phyloP scores from a whole-genome alignment of 1,140 invertebrate genomes.

The Drosophila persimilis region DNA sequence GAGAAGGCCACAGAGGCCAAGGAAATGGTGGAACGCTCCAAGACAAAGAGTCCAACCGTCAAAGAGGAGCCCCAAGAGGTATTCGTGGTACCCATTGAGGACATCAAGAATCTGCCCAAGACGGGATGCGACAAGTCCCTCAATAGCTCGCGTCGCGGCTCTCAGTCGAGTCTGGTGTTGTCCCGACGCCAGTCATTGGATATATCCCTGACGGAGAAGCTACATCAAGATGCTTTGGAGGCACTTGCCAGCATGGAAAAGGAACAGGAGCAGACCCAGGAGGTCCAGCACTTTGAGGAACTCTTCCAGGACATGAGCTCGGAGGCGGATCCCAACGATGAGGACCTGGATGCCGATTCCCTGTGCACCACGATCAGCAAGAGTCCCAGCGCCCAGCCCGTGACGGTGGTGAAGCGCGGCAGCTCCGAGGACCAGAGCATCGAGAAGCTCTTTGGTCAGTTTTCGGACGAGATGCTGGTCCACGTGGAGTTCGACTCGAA shows the following conservation, averaged over 20 bases:
- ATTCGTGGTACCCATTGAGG: conserved; percentile 34
- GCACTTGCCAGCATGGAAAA: conserved; percentile 42
- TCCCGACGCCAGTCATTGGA: conserved; percentile 54
- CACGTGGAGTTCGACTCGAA: conserved; percentile 80
- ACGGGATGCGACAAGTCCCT: conserved; percentile 76
- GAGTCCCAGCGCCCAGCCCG: conserved; percentile 73
- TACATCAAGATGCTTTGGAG: conserved; percentile 52
- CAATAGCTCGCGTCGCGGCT: conserved; percentile 66
- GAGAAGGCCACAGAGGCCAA: conserved; percentile 62
- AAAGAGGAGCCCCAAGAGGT: neutral
- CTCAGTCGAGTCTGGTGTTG: conserved; percentile 58
- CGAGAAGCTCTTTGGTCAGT: conserved; percentile 71
- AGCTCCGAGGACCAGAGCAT: conserved; percentile 80
- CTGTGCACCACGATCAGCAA: conserved; percentile 77
- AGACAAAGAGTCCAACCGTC: conserved; percentile 62
- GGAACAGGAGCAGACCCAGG: conserved; percentile 28
- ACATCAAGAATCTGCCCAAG: conserved; percentile 75
- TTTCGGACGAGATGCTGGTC: conserved; percentile 77
- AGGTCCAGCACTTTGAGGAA: conserved; percentile 38
- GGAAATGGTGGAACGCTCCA: conserved; percentile 58
- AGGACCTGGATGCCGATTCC: conserved; percentile 66
- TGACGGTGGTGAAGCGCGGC: conserved; percentile 69
- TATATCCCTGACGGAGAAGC: conserved; percentile 57
- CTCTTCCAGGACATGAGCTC: conserved; percentile 60
- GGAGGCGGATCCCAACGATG: conserved; percentile 40